phyloP scores from a whole-genome alignment of 2,113 vertebrate genomes.

The Scomber japonicus region DNA sequence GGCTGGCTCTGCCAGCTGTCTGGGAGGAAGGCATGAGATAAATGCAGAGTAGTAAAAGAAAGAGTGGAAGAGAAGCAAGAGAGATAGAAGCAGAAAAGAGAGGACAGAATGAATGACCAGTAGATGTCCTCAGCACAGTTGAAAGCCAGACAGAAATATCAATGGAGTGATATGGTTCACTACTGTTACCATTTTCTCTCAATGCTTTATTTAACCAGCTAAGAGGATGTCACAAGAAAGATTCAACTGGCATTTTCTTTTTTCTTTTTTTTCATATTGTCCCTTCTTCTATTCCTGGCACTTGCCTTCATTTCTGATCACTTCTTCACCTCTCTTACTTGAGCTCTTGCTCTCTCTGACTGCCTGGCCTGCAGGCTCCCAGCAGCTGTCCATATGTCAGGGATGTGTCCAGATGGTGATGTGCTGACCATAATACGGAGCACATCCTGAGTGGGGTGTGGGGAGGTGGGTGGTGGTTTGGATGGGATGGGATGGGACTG shows the following conservation, averaged over 20 bases:
- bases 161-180: conserved; percentile 3
- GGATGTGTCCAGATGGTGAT: conserved; percentile 84
- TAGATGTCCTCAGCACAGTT: conserved; percentile 43
- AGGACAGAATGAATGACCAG: conserved; percentile 28
- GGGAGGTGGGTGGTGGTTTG: conserved; percentile 45
- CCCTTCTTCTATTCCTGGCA: conserved; percentile 17
- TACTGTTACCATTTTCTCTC: conserved; percentile 30
- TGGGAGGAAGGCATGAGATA: conserved; percentile 55
- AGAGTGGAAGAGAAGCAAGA: conserved; percentile 33
- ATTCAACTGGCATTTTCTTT: conserved; percentile 28
- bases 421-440: conserved; percentile 78
- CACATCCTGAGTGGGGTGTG: conserved; percentile 64
- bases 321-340: conserved; percentile 18
- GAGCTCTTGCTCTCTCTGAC: conserved; percentile 13
- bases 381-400: conserved; percentile 83
- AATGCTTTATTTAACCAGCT: conserved; percentile 1
- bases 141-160: conserved; percentile 19
- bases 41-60: conserved; percentile 51
- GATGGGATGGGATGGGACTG: conserved; percentile 17
- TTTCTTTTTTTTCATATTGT: neutral
- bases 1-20: conserved; percentile 71
- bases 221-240: conserved; percentile 21
- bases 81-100: conserved; percentile 10
- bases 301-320: conserved; percentile 17
- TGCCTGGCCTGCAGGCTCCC: conserved; percentile 66